Percentiles rank a stretch among this genome's conserved stretches.
Conservation (phyloP, 2,113 vertebrate species). For the Mesembrinibis cayennensis region DNA sequence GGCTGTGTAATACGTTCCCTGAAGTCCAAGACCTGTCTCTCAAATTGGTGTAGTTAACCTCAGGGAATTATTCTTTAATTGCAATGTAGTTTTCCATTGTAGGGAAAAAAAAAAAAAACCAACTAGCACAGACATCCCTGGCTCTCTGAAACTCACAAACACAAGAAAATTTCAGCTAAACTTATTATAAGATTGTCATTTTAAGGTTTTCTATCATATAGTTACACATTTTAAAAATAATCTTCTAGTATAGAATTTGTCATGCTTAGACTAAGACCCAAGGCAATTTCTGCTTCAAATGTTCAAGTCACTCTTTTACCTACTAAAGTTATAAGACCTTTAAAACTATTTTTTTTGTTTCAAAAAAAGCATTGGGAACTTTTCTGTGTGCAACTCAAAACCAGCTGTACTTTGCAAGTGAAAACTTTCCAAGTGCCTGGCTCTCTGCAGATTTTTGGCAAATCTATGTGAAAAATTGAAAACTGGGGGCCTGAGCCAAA, state of each 20-base stretch:
- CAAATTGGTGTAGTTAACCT: neutral
- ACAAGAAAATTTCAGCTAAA: neutral
- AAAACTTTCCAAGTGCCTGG: constrained; percentile 54
- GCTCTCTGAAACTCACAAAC: neutral
- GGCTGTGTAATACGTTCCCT: neutral
- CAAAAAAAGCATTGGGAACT: constrained; percentile 7
- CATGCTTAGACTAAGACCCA: neutral
- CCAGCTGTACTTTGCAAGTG: constrained; percentile 41
- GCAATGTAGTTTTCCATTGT: neutral
- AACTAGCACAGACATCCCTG: neutral
- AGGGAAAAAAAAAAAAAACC: neutral
- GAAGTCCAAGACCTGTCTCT: neutral
- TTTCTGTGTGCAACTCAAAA: constrained; percentile 26
- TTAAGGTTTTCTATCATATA: neutral
- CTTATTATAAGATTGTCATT: neutral
- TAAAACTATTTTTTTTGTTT: neutral
- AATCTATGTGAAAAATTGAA: constrained; percentile 40
- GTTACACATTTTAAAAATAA: neutral
- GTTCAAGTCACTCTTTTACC: neutral
- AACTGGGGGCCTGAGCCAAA: constrained; percentile 31
- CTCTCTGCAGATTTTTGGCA: constrained; percentile 53
- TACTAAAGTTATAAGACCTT: neutral
- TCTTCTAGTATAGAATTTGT: neutral
- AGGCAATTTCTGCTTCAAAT: neutral
- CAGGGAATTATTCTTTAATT: neutral